phyloP scores from a whole-genome alignment of 1,140 invertebrate species.

The Drosophila erecta region DNA sequence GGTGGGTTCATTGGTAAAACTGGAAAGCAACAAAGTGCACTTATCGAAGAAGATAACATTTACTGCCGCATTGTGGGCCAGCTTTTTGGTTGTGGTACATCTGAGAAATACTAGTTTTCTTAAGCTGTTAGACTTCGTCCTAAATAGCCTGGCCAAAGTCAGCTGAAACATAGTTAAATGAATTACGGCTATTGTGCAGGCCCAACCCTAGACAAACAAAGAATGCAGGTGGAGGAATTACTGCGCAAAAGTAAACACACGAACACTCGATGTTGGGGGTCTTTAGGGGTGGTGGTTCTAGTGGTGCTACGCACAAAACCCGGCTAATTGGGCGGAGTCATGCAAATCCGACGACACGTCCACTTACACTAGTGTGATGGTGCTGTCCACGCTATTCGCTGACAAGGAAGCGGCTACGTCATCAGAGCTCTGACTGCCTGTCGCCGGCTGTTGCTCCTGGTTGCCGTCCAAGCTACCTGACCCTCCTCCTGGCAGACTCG shows the following conservation, averaged over 20 bases:
- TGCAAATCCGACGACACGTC: constrained; percentile 17
- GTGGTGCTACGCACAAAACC: constrained; percentile 32
- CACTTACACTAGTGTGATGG: constrained; percentile 69
- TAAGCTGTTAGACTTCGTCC: constrained; percentile 25
- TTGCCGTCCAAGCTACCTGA: constrained; percentile 30
- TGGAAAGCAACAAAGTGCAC: constrained; percentile 8
- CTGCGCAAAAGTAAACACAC: constrained; percentile 60
- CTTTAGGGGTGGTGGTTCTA: constrained; percentile 1
- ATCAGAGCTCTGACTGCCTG: constrained; percentile 24
- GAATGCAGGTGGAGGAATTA: constrained; percentile 32
- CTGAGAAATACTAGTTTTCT: not conserved
- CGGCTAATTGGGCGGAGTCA: constrained; percentile 41
- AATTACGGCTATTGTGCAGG: not conserved
- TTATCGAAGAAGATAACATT: constrained; percentile 10
- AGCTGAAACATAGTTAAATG: constrained; percentile 30
- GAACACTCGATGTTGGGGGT: constrained; percentile 17
- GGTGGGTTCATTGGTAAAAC: constrained; percentile 10
- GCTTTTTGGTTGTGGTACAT: constrained; percentile 11
- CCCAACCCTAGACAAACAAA: constrained; percentile 41
- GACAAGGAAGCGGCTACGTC: constrained; percentile 32
- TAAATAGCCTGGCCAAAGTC: constrained; percentile 29
- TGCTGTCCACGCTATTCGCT: constrained; percentile 43
- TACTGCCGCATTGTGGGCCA: constrained; percentile 17
- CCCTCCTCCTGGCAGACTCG: constrained; percentile 44
- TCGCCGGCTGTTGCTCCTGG: constrained; percentile 52